Percentiles rank a stretch among this genome's conserved stretches.
Conservation (phyloP, 2,113 vertebrate genomes). For the Salvelinus namaycush region DNA sequence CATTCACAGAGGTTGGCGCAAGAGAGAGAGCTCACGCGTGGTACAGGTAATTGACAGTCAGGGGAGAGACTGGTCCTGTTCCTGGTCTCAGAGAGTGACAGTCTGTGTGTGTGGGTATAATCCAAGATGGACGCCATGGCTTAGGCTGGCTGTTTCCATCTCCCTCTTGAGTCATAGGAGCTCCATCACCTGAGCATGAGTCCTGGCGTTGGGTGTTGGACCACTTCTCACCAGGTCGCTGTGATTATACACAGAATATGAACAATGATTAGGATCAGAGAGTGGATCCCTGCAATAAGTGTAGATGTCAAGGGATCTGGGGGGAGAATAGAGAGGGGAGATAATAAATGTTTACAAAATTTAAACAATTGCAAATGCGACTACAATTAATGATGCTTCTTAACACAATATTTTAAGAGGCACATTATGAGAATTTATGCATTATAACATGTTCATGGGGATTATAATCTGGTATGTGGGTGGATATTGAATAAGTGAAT, state of each 20-base stretch:
- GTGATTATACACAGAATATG: background rate
- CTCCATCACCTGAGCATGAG: constrained; percentile 44
- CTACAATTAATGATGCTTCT: no score
- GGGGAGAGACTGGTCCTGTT: background rate
- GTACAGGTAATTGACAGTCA: background rate
- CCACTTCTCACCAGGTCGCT: background rate
- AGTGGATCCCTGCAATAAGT: background rate
- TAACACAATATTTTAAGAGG: background rate
- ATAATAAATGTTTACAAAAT: background rate
- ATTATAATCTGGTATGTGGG: background rate
- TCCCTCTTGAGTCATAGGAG: constrained; percentile 32
- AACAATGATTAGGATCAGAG: background rate
- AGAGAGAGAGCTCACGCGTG: background rate
- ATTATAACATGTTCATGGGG: background rate
- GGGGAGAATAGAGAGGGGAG: background rate
- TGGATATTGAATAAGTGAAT: background rate
- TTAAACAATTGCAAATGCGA: no score
- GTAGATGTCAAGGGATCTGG: background rate
- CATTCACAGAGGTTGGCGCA: background rate
- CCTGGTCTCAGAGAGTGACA: constrained; percentile 44
- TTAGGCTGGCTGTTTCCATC: constrained; percentile 48
- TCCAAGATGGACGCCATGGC: constrained; percentile 32
- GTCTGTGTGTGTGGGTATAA: background rate
- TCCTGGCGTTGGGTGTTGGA: background rate
- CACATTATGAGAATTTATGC: background rate